A percentile compares a stretch with the other conserved stretches of the same genome.
phyloP scores from a whole-genome alignment of 2,113 vertebrate genomes.

The Polyodon spathula region DNA sequence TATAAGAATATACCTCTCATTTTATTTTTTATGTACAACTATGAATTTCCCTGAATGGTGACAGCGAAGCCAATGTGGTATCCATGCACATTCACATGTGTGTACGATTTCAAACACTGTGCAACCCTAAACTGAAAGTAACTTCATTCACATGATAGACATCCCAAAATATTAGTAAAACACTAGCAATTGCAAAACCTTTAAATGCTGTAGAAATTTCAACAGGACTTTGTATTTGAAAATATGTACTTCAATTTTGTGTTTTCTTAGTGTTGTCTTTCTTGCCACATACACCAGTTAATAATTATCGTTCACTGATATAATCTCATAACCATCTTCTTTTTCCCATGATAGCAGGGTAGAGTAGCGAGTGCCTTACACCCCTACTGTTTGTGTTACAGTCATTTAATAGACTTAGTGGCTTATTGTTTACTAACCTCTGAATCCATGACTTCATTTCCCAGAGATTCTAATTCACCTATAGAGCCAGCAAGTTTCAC shows the following conservation, averaged over 20 bases:
- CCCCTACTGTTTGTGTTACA: constrained; percentile 45
- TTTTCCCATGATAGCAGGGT: constrained; percentile 22
- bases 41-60: too few species aligned
- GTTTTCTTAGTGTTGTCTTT: not conserved
- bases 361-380: not conserved
- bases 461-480: constrained; percentile 38
- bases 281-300: constrained; percentile 8
- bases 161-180: too few species aligned
- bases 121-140: too few species aligned
- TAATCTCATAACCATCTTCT: constrained; percentile 2
- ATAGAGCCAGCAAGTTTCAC: constrained; percentile 53
- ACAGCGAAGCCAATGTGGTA: too few species aligned
- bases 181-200: too few species aligned
- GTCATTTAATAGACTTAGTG: constrained; percentile 55
- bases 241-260: not conserved
- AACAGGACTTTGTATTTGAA: not conserved
- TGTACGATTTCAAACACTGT: too few species aligned
- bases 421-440: constrained; percentile 50
- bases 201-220: not conserved
- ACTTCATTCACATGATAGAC: too few species aligned
- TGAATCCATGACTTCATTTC: constrained; percentile 46
- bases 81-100: too few species aligned
- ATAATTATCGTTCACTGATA: not conserved
- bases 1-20: too few species aligned
- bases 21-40: too few species aligned